Evolutionary conservation across 2,888 invertebrate genomes (phyloP), one percentile per base, ranked within the genome.

Genomic region (Ectobius pallidus): DNA sequence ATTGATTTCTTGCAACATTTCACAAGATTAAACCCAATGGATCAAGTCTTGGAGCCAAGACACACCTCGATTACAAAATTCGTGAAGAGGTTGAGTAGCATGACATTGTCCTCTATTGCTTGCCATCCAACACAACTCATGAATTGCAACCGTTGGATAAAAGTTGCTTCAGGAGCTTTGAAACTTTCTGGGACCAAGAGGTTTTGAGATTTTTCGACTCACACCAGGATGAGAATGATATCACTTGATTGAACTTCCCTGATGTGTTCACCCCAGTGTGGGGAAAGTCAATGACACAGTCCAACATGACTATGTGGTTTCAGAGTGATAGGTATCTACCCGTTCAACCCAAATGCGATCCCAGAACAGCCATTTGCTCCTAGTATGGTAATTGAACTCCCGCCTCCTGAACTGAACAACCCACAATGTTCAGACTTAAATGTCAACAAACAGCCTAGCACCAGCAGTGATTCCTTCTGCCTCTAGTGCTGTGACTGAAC

Each of bases 1-100:
- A 69, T 76, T 46, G 69, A 75, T 25, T 78, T 73, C 14, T 69
- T 67, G 76, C 30, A 61, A 73, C 75, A 78, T 72, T 75, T 78
- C 16, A 44, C 49, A 4, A 6, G 6, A 6, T 18, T n/a, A 49
- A 49, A 18, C n/a, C 18, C 4, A 49, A 71, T 44, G 49, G 67
- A 42, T 77, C 76, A 49, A 74, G 75, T 3, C 73, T 77, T 18
- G 75, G 76, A 30, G 77, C 76, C 34, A 61, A 72, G 32, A 74
- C 70, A n/a, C n/a, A n/a, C n/a, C n/a, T n/a, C n/a, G n/a, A n/a
- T n/a, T n/a, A n/a, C n/a, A n/a, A n/a, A n/a, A n/a, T n/a, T n/a
- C n/a, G n/a, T n/a, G 42, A 75, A 18, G 73, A 55, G 55, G 78
- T 77, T 65, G 76, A 76, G 30, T 39, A 27, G 44, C 49, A 63